Conservation (phyloP, 1,140 invertebrate genomes). For the Linepithema humile region DNA sequence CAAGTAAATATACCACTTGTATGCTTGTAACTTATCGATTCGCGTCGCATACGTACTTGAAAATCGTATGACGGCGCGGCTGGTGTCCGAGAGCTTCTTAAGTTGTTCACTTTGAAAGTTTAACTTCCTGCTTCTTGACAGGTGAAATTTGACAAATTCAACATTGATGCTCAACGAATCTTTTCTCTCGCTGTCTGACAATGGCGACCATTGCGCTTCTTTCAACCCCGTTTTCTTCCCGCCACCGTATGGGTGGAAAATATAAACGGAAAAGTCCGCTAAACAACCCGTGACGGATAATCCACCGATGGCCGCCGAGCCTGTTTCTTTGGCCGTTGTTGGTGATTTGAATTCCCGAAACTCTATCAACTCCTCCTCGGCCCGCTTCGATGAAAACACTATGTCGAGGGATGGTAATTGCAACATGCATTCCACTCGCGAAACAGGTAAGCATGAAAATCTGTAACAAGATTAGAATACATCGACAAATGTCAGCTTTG, state of each 20-base stretch:
- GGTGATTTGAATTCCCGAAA: slow-evolving; percentile 85
- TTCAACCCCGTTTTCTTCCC: slow-evolving; percentile 92
- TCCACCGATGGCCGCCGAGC: slow-evolving; percentile 92
- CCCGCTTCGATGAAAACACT: slow-evolving; percentile 95
- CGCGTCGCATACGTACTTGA: slow-evolving; percentile 89
- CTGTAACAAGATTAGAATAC: slow-evolving; percentile 78
- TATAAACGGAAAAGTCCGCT: slow-evolving; percentile 98
- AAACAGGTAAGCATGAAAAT: slow-evolving; percentile 97
- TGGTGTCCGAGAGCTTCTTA: slow-evolving; percentile 79
- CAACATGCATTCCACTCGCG: slow-evolving; percentile 97
- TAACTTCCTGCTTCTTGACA: slow-evolving; percentile 94
- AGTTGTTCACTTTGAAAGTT: slow-evolving; percentile 88
- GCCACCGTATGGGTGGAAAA: slow-evolving; percentile 98
- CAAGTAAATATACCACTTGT: neutral
- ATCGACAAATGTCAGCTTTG: neutral
- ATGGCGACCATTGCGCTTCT: slow-evolving; percentile 93
- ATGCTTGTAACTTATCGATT: neutral
- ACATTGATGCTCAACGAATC: slow-evolving; percentile 98
- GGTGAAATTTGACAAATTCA: slow-evolving; percentile 98
- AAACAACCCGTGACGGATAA: slow-evolving; percentile 97
- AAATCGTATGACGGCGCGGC: slow-evolving; percentile 93
- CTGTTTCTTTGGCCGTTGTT: slow-evolving; percentile 79
- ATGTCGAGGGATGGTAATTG: slow-evolving; percentile 97
- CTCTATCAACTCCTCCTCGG: slow-evolving; percentile 89
- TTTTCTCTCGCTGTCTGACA: slow-evolving; percentile 95